These are phyloP conservation scores for Illadopsis cleaveri DNA, from an alignment of 2,113 vertebrate genomes.

Conservation along the genomic window DNA sequence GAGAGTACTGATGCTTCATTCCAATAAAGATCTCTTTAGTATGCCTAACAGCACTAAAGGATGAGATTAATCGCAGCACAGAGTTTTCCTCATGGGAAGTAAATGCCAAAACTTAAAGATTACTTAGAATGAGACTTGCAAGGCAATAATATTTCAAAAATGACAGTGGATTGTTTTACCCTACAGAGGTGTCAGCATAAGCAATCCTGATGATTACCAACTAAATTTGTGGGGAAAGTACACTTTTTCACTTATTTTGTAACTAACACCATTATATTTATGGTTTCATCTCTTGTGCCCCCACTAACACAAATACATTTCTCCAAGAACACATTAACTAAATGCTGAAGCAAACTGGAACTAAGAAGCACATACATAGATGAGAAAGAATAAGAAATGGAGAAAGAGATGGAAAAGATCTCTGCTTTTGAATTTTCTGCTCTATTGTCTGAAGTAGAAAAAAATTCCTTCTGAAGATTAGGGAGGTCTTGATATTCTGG, in stretches of 20 bases:
- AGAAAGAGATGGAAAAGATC: not conserved
- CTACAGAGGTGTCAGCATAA: not conserved
- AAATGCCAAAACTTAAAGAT: not conserved
- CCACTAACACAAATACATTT: not conserved
- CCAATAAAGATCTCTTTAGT: not conserved
- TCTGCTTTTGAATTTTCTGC: not conserved
- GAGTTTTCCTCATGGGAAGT: not conserved
- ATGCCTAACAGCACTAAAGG: not conserved
- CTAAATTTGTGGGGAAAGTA: not conserved
- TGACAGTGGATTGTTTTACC: not conserved
- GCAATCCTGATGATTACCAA: not conserved
- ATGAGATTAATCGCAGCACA: not conserved
- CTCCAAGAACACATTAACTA: not conserved
- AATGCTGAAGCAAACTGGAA: not conserved
- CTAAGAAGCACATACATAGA: not conserved
- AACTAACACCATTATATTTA: not conserved
- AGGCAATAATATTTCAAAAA: not conserved
- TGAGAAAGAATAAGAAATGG: not conserved
- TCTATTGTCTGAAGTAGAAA: not conserved
- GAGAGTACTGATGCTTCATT: not conserved
- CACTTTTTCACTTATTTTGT: not conserved
- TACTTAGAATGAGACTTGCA: not conserved
- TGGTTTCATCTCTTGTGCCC: not conserved
- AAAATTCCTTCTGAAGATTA: not conserved
- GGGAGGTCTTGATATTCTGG: not conserved